phyloP scores from a whole-genome alignment of 2,113 vertebrate genomes.

The Egretta garzetta region DNA sequence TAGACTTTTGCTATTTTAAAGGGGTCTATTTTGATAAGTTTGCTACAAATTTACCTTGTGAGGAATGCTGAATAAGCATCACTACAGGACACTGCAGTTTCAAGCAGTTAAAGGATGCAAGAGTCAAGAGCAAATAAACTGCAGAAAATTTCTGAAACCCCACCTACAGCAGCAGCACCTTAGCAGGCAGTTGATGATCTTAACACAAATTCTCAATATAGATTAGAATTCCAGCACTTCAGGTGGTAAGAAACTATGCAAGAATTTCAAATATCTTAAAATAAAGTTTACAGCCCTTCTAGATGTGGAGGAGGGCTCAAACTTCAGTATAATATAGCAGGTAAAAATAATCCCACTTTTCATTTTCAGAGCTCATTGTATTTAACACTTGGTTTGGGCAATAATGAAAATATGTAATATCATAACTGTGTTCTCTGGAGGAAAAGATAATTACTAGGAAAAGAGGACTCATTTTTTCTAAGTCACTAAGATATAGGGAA shows the following conservation, averaged over 20 bases:
- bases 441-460: neutral
- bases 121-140: neutral
- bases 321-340: neutral
- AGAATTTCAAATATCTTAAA: neutral
- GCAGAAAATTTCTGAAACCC: neutral
- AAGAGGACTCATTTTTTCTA: neutral
- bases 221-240: neutral
- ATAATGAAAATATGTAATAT: neutral
- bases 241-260: neutral
- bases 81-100: neutral
- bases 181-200: neutral
- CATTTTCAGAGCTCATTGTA: neutral
- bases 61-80: neutral
- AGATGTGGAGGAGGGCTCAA: neutral
- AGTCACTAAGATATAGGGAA: neutral
- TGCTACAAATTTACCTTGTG: neutral
- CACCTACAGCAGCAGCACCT: neutral
- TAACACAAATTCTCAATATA: neutral
- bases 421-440: neutral
- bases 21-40: rapidly evolving
- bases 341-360: neutral
- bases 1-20: neutral
- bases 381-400: neutral
- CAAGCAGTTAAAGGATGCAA: neutral
- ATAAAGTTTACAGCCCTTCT: neutral